phyloP scores from a whole-genome alignment of 2,888 invertebrate species.

The Apoda limacodes region DNA sequence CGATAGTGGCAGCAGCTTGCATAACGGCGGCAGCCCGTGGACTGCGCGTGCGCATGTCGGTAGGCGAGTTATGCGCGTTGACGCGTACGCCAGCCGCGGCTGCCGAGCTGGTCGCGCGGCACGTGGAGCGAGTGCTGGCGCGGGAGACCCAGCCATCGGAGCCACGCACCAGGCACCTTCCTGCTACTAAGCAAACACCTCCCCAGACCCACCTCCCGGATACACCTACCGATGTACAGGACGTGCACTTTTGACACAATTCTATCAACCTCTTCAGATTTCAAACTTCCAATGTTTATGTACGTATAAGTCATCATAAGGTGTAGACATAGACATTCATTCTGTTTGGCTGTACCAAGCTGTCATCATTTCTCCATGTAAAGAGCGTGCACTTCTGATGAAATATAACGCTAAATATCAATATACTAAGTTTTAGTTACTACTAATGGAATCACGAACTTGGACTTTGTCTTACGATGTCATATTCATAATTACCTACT shows the following conservation, averaged over 20 bases:
- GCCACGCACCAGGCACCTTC: constrained; percentile 37
- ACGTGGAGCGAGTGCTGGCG: constrained; percentile 71
- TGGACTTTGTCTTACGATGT: too few relatives aligned
- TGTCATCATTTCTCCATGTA: too few relatives aligned
- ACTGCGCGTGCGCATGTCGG: constrained; percentile 55
- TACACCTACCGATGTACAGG: constrained; percentile 75
- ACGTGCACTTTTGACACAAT: constrained; percentile 71
- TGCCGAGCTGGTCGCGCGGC: constrained; percentile 66
- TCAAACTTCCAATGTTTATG: too few relatives aligned
- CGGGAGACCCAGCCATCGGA: constrained; percentile 65
- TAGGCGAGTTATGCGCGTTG: constrained; percentile 53
- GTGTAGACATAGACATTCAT: too few relatives aligned
- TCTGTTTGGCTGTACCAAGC: too few relatives aligned
- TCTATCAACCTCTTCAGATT: too few relatives aligned
- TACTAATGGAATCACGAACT: too few relatives aligned
- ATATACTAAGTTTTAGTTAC: too few relatives aligned
- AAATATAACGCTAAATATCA: too few relatives aligned
- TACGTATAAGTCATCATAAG: too few relatives aligned
- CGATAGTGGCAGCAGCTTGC: constrained; percentile 77
- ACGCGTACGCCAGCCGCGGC: constrained; percentile 59
- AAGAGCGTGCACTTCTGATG: too few relatives aligned
- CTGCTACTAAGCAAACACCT: constrained; percentile 38
- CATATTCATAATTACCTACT: too few relatives aligned
- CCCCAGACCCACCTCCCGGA: constrained; percentile 57
- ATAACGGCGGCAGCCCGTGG: constrained; percentile 77